Evolutionary conservation across 2,113 vertebrate species (phyloP), one percentile per base, ranked within the genome.

Genomic region (Myrmecobius fasciatus): DNA sequence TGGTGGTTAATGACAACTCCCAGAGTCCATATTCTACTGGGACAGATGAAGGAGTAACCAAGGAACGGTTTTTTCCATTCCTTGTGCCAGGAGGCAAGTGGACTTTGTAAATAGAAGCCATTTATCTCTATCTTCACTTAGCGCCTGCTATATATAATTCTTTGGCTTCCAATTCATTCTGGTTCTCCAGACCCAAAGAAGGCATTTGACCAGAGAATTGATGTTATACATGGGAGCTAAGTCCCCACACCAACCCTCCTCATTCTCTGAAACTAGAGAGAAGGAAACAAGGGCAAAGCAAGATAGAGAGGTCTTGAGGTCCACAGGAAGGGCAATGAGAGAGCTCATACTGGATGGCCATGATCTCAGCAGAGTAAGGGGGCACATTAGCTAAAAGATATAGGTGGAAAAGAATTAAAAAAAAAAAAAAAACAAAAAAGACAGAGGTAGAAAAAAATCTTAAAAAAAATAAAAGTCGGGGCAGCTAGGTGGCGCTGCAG

Each of bases 121-220:
- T 31, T 60, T 31, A 28, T 67, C 31, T 83, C 1, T 43, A 8
- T 83, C 36, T 75, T 43, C 67, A 83, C 1, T 2, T n/a, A n/a
- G 67, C 17, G 36, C 5, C 17, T 22, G 1, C 12, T 67, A 31
- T n/a, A n/a, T n/a, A n/a, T 12, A 36, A 67, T 4, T 6, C 6
- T 43, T 8, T n/a, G 17, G 36, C 36, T 83, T 75, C 60, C 36
- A 83, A 22, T 43, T 83, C 60, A 67, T 31, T 67, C 17, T 25
- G 36, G 6, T 83, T 90, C 47, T 52, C 56, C 94, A n/a, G 43
- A 96, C 91, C 93, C 92, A 17, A 94, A 83, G 67, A 95, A 91
- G 25, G 25, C 28, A 93, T 95, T 93, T 95, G 88, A 6, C 36
- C 54, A 12, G 92, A 94, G 67, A 52, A 93, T 91, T 20, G 92